Percentiles rank a stretch among this genome's conserved stretches.
These are phyloP conservation scores for Malachius bipustulatus DNA, from an alignment of 2,888 invertebrate species.

Conservation along the genomic window DNA sequence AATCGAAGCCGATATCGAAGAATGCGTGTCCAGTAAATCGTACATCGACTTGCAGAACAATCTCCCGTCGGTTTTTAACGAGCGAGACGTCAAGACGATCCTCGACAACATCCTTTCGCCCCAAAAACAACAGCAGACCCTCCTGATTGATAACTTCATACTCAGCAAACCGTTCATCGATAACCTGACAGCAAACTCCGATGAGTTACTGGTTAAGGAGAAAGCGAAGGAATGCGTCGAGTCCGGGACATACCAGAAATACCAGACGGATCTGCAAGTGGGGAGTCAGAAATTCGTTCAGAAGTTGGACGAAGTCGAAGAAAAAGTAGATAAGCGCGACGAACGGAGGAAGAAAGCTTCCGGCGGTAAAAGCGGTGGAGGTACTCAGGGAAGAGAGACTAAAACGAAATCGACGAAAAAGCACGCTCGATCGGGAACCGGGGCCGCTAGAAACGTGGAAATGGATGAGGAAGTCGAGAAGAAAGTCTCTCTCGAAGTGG, in stretches of 20 bases:
- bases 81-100: constrained; percentile 63
- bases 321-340: constrained; percentile 63
- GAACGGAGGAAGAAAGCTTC: constrained; percentile 81
- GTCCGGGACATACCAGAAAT: constrained; percentile 64
- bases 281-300: constrained; percentile 14
- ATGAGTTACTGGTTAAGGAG: constrained; percentile 45
- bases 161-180: constrained; percentile 58
- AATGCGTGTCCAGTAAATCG: constrained; percentile 65
- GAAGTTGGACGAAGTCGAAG: constrained; percentile 32
- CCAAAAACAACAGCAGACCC: constrained; percentile 44
- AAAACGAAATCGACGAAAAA: constrained; percentile 91
- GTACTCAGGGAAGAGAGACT: constrained; percentile 86
- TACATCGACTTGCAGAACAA: constrained; percentile 73
- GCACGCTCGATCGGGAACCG: constrained; percentile 33
- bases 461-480: constrained; percentile 23
- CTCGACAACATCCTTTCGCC: constrained; percentile 52
- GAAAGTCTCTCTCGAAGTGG: constrained; percentile 49
- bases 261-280: constrained; percentile 50
- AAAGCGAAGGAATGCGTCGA: constrained; percentile 59
- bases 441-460: constrained; percentile 5
- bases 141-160: constrained; percentile 48
- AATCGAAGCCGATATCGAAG: constrained; percentile 71
- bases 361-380: constrained; percentile 82
- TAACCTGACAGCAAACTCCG: constrained; percentile 53
- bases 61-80: constrained; percentile 70